Evolutionary conservation across 1,140 invertebrate genomes (phyloP).

Genomic region (Zaprionus davidi): DNA sequence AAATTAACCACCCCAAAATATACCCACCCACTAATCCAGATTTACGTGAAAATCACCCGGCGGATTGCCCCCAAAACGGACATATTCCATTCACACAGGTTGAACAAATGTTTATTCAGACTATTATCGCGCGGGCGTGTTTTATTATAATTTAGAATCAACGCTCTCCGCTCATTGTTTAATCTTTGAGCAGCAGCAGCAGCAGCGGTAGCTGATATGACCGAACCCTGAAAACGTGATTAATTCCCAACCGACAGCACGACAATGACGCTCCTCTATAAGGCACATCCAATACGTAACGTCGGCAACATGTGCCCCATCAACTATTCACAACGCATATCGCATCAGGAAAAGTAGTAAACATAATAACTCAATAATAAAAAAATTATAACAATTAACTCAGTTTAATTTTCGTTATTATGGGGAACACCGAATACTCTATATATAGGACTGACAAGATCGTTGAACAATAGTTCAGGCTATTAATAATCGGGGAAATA

Average conservation of each 20-base stretch:
- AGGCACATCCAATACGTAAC: background rate
- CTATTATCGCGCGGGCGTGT: conserved; percentile 7
- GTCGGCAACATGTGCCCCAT: conserved; percentile 4
- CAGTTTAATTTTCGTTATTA: conserved; percentile 9
- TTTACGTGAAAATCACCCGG: conserved; percentile 23
- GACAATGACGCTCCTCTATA: conserved; percentile 40
- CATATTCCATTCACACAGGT: conserved; percentile 12
- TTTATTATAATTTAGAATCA: conserved; percentile 32
- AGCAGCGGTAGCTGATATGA: conserved; percentile 31
- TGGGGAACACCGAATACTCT: conserved; percentile 16
- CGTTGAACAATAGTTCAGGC: background rate
- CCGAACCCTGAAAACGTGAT: conserved; percentile 28
- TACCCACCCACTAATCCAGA: conserved; percentile 33
- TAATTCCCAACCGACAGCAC: conserved; percentile 9
- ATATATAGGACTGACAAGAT: background rate
- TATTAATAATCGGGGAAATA: background rate
- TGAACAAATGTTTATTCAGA: conserved; percentile 6
- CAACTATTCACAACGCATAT: conserved; percentile 37
- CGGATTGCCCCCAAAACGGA: conserved; percentile 14
- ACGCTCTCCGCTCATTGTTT: background rate
- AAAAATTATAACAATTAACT: conserved; percentile 35
- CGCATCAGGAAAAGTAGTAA: conserved; percentile 38
- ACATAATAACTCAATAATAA: conserved; percentile 21
- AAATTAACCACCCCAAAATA: background rate
- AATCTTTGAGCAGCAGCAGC: conserved; percentile 29